A percentile compares a stretch with the other conserved stretches of the same genome.
Conservation (phyloP, 2,888 invertebrate genomes). For the Laothoe populi region DNA sequence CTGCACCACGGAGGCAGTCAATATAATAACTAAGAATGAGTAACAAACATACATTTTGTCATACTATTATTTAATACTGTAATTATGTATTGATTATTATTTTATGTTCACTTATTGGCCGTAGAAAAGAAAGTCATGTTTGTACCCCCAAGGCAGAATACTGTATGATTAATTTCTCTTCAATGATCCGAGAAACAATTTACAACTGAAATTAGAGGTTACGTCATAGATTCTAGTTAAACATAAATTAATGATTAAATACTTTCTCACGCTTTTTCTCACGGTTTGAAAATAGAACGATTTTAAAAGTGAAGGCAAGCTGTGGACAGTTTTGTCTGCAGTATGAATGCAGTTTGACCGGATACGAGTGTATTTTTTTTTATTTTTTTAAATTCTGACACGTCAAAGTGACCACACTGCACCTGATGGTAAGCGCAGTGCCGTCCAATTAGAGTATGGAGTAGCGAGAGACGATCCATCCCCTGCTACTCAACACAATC, state of each 20-base stretch:
- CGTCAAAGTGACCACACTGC: too few relatives aligned
- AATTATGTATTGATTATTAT: background rate
- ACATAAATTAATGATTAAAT: background rate
- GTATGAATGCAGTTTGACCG: too few relatives aligned
- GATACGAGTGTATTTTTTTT: too few relatives aligned
- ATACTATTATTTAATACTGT: background rate
- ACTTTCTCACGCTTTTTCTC: background rate
- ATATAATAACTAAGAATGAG: background rate
- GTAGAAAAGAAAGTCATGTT: conserved; percentile 13
- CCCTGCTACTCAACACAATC: too few relatives aligned
- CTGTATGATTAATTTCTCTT: conserved; percentile 8
- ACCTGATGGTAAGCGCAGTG: too few relatives aligned
- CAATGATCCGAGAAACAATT: conserved; percentile 14
- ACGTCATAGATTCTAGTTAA: background rate
- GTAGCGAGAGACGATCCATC: too few relatives aligned
- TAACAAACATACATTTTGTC: background rate
- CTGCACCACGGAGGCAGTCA: too few relatives aligned
- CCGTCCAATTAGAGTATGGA: too few relatives aligned
- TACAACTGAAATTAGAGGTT: background rate
- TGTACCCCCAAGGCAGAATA: conserved; percentile 1
- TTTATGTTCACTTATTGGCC: background rate
- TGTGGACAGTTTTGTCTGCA: too few relatives aligned
- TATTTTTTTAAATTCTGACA: too few relatives aligned
- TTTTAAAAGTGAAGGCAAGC: background rate
- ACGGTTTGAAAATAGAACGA: background rate